Percentiles rank a stretch among this genome's conserved stretches.
phyloP scores from a whole-genome alignment of 2,797 vertebrate species.

The Ammospiza maritima region DNA sequence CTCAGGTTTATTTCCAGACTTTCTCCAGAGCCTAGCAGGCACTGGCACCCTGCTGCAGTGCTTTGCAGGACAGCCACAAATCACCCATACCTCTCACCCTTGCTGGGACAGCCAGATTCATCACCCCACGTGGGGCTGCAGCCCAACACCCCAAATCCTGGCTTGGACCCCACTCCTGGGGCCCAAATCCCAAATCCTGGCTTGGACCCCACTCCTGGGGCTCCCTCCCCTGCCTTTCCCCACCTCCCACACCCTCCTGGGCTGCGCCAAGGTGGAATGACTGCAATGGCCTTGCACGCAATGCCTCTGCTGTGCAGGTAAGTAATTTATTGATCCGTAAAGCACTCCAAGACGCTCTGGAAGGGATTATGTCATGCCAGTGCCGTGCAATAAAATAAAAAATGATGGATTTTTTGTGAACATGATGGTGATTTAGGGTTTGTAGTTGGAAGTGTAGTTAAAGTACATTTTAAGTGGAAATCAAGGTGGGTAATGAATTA shows the following conservation, averaged over 20 bases:
- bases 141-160: background rate
- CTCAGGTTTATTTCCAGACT: background rate
- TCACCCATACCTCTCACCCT: background rate
- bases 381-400: conserved; percentile 80
- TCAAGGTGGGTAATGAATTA: conserved; percentile 83
- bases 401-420: conserved; percentile 83
- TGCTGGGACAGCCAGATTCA: background rate
- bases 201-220: background rate
- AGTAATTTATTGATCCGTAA: conserved; percentile 84
- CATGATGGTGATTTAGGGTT: conserved; percentile 80
- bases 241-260: background rate
- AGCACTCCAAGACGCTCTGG: conserved; percentile 78
- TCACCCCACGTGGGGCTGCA: background rate
- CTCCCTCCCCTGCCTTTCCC: background rate
- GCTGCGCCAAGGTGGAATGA: conserved; percentile 21
- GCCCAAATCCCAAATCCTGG: background rate
- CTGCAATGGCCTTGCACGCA: conserved; percentile 70
- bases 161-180: fast-evolving
- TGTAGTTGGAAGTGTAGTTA: conserved; percentile 82
- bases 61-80: background rate
- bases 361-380: conserved; percentile 82
- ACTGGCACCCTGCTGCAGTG: background rate
- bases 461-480: conserved; percentile 86
- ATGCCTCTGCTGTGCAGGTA: conserved; percentile 73
- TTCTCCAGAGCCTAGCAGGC: background rate